Evolutionary conservation across 23 tunicate species (phyloP), one percentile per base, ranked within the genome.

Genomic region (Botrylloides violaceus): DNA sequence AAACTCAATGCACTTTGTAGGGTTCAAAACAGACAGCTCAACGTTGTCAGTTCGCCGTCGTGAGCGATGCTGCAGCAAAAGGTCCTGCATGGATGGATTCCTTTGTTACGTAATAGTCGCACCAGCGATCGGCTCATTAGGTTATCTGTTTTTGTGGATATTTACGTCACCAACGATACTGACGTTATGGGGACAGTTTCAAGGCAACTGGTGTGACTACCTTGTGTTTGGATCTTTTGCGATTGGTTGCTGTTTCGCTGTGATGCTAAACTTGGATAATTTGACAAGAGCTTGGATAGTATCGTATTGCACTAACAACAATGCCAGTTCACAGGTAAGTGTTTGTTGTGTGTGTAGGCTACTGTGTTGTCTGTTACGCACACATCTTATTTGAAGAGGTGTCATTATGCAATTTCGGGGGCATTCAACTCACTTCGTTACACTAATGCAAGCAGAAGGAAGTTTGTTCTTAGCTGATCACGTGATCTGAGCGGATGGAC

Each of bases 131-230:
- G 92, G 92, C 4, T 50, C 36, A 26, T 26, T 72, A 29, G 23
- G 71, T 6, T 56, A 57, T 15, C 70, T 84, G 21, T 78, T 65
- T 64, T 65, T 72, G 34, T 84, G 92, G 92, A 28, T 78, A n/a
- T 84, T 84, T 2, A 72, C 79, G 24, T 64, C 92, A 0, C 92
- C 92, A 19, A 59, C 20, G 6, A 15, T 78, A 29, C 59, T 84
- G 61, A 61, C 79, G 21, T 79, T 62, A 4, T 84, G 92, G 92
- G 60, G 77, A 0, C 83, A 71, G 19, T 7, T 55, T 0, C n/a
- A 55, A 3, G 53, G 43, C 0, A 28, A 73, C 70, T 20, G 2
- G 12, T 37, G 36, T 57, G 92, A 79, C 21, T 38, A 55, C 2
- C 23, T 63, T 31, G 31, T 84, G 3, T 25, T 77, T n/a, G 36